phyloP scores from a whole-genome alignment of 2,113 vertebrate genomes.

The Crotalus tigris region DNA sequence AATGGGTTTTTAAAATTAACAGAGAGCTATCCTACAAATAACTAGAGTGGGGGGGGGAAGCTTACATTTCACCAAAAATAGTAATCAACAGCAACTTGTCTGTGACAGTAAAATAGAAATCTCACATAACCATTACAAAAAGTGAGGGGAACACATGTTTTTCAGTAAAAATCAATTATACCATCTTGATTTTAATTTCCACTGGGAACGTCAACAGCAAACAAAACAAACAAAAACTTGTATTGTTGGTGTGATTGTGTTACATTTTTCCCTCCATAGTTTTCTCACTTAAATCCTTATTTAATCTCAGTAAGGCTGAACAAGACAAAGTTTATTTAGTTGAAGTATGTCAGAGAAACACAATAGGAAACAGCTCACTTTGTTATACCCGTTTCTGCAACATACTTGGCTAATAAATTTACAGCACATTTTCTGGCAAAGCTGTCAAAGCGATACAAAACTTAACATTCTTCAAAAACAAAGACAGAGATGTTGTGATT shows the following conservation, averaged over 20 bases:
- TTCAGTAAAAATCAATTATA: neutral
- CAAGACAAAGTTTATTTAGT: constrained; percentile 30
- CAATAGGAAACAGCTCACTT: constrained; percentile 35
- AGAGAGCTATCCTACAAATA: neutral
- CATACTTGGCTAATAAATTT: constrained; percentile 33
- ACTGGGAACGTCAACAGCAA: neutral
- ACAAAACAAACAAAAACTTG: neutral
- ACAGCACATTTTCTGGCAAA: constrained; percentile 42
- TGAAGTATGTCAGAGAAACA: constrained; percentile 27
- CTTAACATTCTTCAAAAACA: constrained; percentile 16
- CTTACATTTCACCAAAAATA: neutral
- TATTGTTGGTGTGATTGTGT: constrained; percentile 17
- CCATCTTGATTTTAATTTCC: constrained; percentile 6
- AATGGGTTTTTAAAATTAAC: neutral
- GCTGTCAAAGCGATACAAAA: constrained; percentile 41
- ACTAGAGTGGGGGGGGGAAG: too few species aligned
- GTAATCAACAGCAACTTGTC: neutral
- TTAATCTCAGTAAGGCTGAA: constrained; percentile 44
- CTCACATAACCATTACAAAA: neutral
- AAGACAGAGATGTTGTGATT: constrained; percentile 19
- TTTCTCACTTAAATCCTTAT: constrained; percentile 39
- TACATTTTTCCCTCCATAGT: constrained; percentile 22
- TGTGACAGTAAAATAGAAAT: neutral
- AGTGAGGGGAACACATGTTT: constrained; percentile 12
- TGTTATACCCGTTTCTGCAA: constrained; percentile 34